Percentiles rank a stretch among this genome's conserved stretches.
These are phyloP conservation scores for Branchipolynoe longqiensis DNA, from an alignment of 2,888 invertebrate species.

Conservation along the genomic window DNA sequence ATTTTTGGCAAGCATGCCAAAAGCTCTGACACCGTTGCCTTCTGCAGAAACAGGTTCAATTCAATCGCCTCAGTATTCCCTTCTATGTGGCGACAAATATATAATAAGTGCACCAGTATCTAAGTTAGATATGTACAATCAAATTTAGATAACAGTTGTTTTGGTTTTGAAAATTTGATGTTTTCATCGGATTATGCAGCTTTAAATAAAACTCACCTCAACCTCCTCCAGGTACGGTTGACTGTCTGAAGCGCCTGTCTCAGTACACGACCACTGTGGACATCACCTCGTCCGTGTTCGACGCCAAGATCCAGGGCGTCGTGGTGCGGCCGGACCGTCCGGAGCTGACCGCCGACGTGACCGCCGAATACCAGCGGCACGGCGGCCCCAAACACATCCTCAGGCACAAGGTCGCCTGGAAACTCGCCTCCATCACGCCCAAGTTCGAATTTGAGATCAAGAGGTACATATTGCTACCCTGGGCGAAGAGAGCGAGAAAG, in stretches of 20 bases:
- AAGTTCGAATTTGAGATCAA: conserved; percentile 21
- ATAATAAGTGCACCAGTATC: too few relatives aligned
- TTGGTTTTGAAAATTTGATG: too few relatives aligned
- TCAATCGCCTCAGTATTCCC: too few relatives aligned
- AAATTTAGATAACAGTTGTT: too few relatives aligned
- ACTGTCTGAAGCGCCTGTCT: not conserved
- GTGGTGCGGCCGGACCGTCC: not conserved
- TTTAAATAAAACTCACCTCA: too few relatives aligned
- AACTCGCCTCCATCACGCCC: not conserved
- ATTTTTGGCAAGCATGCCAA: too few relatives aligned
- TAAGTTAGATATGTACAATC: too few relatives aligned
- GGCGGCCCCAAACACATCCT: not conserved
- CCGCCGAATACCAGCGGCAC: not conserved
- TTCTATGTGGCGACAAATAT: too few relatives aligned
- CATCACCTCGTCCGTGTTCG: not conserved
- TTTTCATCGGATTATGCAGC: too few relatives aligned
- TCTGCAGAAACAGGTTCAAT: too few relatives aligned
- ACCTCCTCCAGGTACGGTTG: not conserved
- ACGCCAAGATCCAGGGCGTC: conserved; percentile 11
- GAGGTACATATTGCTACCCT: conserved; percentile 1
- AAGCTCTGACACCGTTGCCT: too few relatives aligned
- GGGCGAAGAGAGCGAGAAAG: too few relatives aligned
- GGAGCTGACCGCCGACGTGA: not conserved
- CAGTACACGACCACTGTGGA: not conserved
- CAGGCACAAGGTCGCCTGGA: conserved; percentile 24